Evolutionary conservation across 2,113 vertebrate genomes (phyloP), one percentile per base, ranked within the genome.

Genomic region (Pseudorectes ferrugineus): DNA sequence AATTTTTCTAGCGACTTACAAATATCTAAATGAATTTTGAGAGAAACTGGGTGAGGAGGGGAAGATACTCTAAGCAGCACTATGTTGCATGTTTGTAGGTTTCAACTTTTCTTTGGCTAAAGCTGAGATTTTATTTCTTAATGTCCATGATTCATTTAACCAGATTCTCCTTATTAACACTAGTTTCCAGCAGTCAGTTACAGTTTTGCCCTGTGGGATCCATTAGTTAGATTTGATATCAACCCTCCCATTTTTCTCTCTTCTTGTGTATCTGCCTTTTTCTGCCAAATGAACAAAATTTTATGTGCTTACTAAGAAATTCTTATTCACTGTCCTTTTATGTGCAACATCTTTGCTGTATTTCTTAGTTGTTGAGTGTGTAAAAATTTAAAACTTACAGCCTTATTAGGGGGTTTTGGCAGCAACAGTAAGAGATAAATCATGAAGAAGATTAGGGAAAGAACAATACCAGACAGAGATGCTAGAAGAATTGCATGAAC

Each of bases 261-360:
- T 79, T 80, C 31, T 28, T 16, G 2, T 62, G 8, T 76, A 76
- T 54, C 42, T 79, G 42, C 25, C 12, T 84, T 83, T 84, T 62
- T 31, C 26, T 91, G 43, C 36, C 73, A 92, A 96, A 92, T 92
- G 85, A 88, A 96, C 63, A 96, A 83, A 91, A 92, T 91, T 93
- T 63, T 91, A 88, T 95, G 80, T 54, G 48, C 76, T 89, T 96
- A 82, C 65, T 78, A 89, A 89, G 93, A 94, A 95, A 85, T 84
- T 94, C 84, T 88, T 68, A 48, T 23, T 63, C 35, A 17, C 38
- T 77, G 52, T 63, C 78, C 35, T 74, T 91, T 96, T 70, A 77
- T 33, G 20, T 75, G 57, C 57, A 54, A 19, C 18, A n/a, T 49
- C 91, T 97, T 96, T 71, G 23, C 88, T 85, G n/a, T 85, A 76